These are phyloP conservation scores for Tetramorium alpestre DNA, from an alignment of 1,140 invertebrate genomes.

Conservation along the genomic window DNA sequence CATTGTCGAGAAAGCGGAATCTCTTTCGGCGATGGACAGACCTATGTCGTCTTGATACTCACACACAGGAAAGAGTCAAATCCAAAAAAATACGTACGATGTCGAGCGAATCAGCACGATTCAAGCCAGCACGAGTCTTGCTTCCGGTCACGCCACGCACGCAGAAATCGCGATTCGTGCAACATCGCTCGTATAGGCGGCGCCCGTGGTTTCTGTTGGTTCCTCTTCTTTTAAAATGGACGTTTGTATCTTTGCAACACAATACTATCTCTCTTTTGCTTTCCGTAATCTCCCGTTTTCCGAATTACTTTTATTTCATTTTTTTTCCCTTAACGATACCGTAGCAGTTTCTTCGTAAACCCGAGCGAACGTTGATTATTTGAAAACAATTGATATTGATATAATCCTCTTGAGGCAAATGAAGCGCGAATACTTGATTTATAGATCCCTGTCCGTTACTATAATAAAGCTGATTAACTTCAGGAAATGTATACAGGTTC, in stretches of 20 bases:
- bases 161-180: conserved; percentile 44
- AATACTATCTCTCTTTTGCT: not conserved
- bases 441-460: not conserved
- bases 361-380: not conserved
- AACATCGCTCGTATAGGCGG: conserved; percentile 27
- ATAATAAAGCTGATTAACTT: not conserved
- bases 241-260: not conserved
- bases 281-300: not conserved
- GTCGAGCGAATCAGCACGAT: conserved; percentile 15
- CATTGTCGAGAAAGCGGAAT: not conserved
- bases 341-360: not conserved
- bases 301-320: not conserved
- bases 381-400: not conserved
- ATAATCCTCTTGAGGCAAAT: not conserved
- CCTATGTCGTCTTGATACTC: conserved; percentile 33
- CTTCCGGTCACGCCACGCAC: conserved; percentile 58
- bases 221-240: conserved; percentile 46
- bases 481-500: not conserved
- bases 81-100: conserved; percentile 21
- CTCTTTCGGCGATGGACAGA: not conserved
- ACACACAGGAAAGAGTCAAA: conserved; percentile 38
- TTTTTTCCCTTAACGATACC: not conserved
- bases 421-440: not conserved
- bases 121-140: not conserved
- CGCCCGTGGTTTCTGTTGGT: conserved; percentile 36